These are phyloP conservation scores for Orchestia grillus DNA, from an alignment of 1,140 invertebrate genomes.

Conservation along the genomic window DNA sequence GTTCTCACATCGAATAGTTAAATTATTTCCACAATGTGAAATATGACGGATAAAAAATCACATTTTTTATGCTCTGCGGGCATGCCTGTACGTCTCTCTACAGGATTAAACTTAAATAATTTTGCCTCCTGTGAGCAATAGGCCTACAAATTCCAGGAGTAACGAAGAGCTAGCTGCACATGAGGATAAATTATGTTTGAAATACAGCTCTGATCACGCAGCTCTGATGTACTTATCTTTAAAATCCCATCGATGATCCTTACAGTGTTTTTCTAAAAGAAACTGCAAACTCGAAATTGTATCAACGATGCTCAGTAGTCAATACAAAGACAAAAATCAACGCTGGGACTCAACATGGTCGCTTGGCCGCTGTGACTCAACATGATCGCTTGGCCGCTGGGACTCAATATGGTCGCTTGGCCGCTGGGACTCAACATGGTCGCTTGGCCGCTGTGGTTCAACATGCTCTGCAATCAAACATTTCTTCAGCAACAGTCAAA, in stretches of 20 bases:
- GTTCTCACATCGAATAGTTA: neutral
- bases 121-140: neutral
- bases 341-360: no score
- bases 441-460: no score
- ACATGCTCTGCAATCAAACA: no score
- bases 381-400: no score
- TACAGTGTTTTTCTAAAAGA: neutral
- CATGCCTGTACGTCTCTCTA: neutral
- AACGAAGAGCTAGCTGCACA: neutral
- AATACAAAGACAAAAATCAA: no score
- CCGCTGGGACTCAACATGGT: no score
- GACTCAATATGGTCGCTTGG: no score
- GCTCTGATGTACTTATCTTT: neutral
- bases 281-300: no score
- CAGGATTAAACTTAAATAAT: no score
- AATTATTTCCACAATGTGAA: neutral
- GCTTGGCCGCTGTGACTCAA: no score
- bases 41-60: neutral
- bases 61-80: neutral
- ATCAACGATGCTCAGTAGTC: no score
- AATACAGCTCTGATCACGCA: neutral
- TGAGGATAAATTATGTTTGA: neutral
- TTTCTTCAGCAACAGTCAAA: no score
- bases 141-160: neutral
- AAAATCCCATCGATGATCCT: neutral